Evolutionary conservation across 2,797 vertebrate genomes (phyloP), one percentile per base, ranked within the genome.

Genomic region (Sebastes kiyomatsui): DNA sequence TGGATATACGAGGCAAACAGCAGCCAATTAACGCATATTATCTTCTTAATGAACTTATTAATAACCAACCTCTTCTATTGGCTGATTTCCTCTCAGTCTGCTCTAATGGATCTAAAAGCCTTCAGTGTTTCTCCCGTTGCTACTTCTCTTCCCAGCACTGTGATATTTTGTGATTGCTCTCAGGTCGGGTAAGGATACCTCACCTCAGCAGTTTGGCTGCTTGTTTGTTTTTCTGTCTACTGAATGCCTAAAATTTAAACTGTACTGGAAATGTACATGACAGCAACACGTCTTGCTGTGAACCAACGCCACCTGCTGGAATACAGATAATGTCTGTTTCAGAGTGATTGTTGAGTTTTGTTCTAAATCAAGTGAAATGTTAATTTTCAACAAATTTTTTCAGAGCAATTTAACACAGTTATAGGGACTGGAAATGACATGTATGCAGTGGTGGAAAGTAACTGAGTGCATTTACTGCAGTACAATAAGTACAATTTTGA

Each of bases 271-370:
- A 56, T 33, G 49, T 3, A 52, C 28, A 6, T 33, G 1, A 25
- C 23, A 32, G 65, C 11, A 20, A 66, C n/a, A 33, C 6, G 42
- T 64, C 25, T 76, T 35, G 27, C 71, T 77, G 69, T 68, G 28
- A 67, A 27, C 33, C 20, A n/a, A 13, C 73, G 20, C 88, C 90
- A 74, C 64, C 90, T 90, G 72, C 86, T 90, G 90, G 54, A 52
- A 22, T 0, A 68, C 10, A 38, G 68, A 28, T 1, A 1, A 30
- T 13, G 16, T 42, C 55, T 55, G 25, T 3, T n/a, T 16, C 27
- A 46, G 33, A 22, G 13, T 4, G 11, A 32, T 9, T 3, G 4
- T n/a, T 28, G 23, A 30, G 42, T 46, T 42, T 7, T 22, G 1
- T 9, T 59, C 14, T 1, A n/a, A 16, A 5, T 58, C 49, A 12